Conservation (phyloP, 2,113 vertebrate species). For the Lepisosteus oculatus region DNA sequence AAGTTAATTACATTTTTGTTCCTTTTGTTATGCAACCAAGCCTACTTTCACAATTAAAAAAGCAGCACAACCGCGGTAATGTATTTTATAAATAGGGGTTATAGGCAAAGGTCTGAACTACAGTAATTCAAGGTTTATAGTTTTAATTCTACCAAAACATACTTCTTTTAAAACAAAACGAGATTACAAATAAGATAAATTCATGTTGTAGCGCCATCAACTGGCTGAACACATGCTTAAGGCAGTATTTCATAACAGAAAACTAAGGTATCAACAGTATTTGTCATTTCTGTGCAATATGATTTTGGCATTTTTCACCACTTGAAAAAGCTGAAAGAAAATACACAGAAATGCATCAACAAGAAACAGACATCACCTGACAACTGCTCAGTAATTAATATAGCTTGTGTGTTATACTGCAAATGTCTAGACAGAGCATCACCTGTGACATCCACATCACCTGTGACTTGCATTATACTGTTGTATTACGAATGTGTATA, state of each 20-base stretch:
- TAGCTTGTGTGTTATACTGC: too few species aligned
- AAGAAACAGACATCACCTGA: too few species aligned
- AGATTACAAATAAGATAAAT: conserved; percentile 20
- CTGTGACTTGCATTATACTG: too few species aligned
- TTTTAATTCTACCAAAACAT: conserved; percentile 38
- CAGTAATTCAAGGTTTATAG: conserved; percentile 46
- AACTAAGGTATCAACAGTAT: background rate
- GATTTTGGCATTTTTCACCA: background rate
- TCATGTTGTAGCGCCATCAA: background rate
- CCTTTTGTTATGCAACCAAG: conserved; percentile 74
- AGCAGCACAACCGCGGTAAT: conserved; percentile 30
- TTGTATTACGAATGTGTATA: background rate
- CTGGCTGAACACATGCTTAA: background rate
- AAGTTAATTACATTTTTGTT: conserved; percentile 79
- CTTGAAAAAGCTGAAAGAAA: too few species aligned
- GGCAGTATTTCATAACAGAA: background rate
- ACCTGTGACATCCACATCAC: too few species aligned
- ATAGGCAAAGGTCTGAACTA: conserved; percentile 42
- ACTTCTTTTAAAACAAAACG: conserved; percentile 16
- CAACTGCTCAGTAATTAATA: too few species aligned
- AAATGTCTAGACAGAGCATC: too few species aligned
- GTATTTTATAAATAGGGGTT: conserved; percentile 18
- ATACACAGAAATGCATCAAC: too few species aligned
- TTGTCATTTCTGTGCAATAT: background rate
- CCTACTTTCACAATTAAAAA: conserved; percentile 32